phyloP scores from a whole-genome alignment of 1,140 invertebrate species.

The Thalassaphorura encarpata region DNA sequence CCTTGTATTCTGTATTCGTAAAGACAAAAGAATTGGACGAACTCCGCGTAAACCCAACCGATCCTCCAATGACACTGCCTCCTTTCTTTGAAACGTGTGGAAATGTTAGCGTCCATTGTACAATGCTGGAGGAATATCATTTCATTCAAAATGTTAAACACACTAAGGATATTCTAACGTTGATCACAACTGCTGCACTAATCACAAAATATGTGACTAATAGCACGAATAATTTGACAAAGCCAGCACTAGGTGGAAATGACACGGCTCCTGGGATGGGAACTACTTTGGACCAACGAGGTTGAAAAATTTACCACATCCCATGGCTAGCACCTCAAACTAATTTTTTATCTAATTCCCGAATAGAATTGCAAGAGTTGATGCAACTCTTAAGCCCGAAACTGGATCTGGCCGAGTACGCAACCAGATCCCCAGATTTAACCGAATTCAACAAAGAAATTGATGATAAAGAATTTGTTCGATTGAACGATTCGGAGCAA shows the following conservation, averaged over 20 bases:
- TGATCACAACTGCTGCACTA: background rate
- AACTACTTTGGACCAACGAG: too few species aligned
- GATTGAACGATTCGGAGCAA: too few species aligned
- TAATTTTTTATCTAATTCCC: background rate
- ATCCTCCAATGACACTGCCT: constrained; percentile 3
- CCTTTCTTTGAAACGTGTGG: constrained; percentile 3
- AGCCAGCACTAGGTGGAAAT: background rate
- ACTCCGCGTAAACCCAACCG: constrained; percentile 33
- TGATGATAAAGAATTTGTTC: constrained; percentile 25
- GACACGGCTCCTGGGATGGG: background rate
- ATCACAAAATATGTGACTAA: constrained; percentile 2
- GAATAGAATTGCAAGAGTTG: constrained; percentile 13
- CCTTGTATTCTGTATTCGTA: background rate
- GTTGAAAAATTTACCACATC: too few species aligned
- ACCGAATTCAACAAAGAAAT: constrained; percentile 8
- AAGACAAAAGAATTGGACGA: constrained; percentile 34
- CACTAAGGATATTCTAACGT: constrained; percentile 5
- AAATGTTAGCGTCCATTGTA: constrained; percentile 28
- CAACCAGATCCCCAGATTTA: constrained; percentile 12
- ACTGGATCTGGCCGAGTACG: too few species aligned
- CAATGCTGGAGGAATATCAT: constrained; percentile 22
- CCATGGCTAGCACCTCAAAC: background rate
- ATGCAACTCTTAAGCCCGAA: constrained; percentile 15
- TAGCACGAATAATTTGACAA: background rate
- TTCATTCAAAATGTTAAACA: constrained; percentile 12